phyloP scores from a whole-genome alignment of 2,797 vertebrate species.

The Aotus griseimembra region DNA sequence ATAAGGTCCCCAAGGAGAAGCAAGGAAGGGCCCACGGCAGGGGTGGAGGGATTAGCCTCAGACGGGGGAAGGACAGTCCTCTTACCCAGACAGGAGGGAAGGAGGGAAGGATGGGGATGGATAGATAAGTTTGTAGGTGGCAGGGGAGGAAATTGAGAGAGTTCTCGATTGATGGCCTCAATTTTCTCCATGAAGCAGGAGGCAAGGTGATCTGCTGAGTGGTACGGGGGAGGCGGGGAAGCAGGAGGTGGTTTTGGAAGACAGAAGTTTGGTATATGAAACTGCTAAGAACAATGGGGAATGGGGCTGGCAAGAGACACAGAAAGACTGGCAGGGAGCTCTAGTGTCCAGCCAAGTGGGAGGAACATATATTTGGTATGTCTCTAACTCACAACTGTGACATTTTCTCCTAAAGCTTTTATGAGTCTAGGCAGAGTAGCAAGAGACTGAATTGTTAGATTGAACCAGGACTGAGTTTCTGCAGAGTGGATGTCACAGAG shows the following conservation, averaged over 20 bases:
- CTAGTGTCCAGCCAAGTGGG: not conserved
- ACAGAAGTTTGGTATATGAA: not conserved
- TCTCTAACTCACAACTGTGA: not conserved
- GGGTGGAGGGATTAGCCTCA: not conserved
- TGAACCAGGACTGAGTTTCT: slow-evolving; percentile 19
- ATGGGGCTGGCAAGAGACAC: not conserved
- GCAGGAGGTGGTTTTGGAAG: not conserved
- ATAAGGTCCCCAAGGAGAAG: not conserved
- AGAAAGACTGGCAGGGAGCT: not conserved
- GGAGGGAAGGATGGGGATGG: slow-evolving; percentile 11
- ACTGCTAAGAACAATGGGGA: not conserved
- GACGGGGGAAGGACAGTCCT: not conserved
- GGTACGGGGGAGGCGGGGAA: not conserved
- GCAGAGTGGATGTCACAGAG: not conserved
- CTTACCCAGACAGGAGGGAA: slow-evolving; percentile 22
- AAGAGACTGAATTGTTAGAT: not conserved
- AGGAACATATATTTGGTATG: not conserved
- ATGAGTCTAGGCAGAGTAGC: not conserved
- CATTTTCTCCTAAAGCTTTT: slow-evolving; percentile 29
- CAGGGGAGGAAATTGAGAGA: slow-evolving; percentile 70
- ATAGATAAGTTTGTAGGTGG: slow-evolving; percentile 59
- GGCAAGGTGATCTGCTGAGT: slow-evolving; percentile 63
- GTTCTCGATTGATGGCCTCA: slow-evolving; percentile 73
- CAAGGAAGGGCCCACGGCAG: not conserved
- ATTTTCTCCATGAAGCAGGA: slow-evolving; percentile 68